Percentiles rank a stretch among this genome's conserved stretches.
phyloP scores from a whole-genome alignment of 2,113 vertebrate species.

The Columba janthina region DNA sequence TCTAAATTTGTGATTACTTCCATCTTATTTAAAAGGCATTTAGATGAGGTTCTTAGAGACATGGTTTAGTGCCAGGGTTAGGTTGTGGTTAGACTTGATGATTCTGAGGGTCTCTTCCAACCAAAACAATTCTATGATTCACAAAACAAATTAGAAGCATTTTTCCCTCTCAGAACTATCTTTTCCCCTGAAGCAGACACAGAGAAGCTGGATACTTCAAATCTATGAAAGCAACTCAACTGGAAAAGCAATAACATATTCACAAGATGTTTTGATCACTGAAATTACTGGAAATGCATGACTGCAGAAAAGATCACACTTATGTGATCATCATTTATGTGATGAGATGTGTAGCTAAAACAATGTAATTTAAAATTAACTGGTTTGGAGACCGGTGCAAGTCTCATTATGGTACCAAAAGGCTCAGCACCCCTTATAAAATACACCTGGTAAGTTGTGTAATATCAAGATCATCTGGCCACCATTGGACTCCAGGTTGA shows the following conservation, averaged over 20 bases:
- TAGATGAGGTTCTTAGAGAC: no score
- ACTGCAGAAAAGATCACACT: not conserved
- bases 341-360: not conserved
- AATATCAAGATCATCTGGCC: rapidly evolving
- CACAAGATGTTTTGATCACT: not conserved
- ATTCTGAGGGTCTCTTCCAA: no score
- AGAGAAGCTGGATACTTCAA: not conserved
- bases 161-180: not conserved
- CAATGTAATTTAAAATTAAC: not conserved
- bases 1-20: not conserved
- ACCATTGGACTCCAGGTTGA: not conserved
- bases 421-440: not conserved
- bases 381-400: not conserved
- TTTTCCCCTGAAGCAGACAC: not conserved
- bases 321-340: not conserved
- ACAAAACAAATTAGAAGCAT: not conserved
- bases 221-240: not conserved
- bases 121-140: no score
- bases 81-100: no score
- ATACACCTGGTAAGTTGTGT: no score
- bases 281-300: not conserved
- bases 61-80: no score
- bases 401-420: not conserved
- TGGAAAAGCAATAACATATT: not conserved
- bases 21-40: no score